A percentile compares a stretch with the other conserved stretches of the same genome.
Conservation (phyloP, 2,888 invertebrate species). For the Drosophila tanythrix region DNA sequence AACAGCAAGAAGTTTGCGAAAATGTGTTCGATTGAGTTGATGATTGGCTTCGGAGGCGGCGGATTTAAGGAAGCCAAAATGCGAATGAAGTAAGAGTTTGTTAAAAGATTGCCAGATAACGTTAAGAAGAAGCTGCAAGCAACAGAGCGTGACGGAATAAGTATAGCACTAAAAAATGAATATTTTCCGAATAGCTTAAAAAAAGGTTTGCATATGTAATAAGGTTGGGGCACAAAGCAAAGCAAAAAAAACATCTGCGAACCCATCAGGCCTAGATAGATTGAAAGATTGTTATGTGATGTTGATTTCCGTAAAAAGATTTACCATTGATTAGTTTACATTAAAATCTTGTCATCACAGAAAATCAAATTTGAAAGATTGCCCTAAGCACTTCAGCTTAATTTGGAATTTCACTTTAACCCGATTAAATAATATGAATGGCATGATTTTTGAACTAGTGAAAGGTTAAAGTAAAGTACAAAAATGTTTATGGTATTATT, state of each 20-base stretch:
- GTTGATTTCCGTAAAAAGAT: slow-evolving; percentile 9
- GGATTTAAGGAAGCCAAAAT: neutral
- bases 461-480: neutral
- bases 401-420: neutral
- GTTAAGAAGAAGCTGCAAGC: neutral
- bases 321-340: slow-evolving; percentile 2
- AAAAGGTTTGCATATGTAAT: slow-evolving; percentile 16
- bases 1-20: slow-evolving; percentile 29
- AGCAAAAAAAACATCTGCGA: neutral
- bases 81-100: slow-evolving; percentile 3
- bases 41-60: slow-evolving; percentile 8
- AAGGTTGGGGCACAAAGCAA: neutral
- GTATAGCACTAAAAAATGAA: neutral
- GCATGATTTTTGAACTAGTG: neutral
- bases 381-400: neutral
- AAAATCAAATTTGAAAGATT: slow-evolving; percentile 4
- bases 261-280: slow-evolving; percentile 1
- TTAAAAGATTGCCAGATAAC: slow-evolving; percentile 12
- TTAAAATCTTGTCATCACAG: neutral
- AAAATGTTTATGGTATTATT: neutral
- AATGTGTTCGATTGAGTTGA: slow-evolving; percentile 33
- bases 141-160: neutral
- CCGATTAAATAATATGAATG: neutral
- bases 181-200: neutral
- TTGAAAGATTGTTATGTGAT: slow-evolving; percentile 9